Base-by-base conservation (phyloP, 2,888 invertebrate species). In the Entomobrya proxima region DNA sequence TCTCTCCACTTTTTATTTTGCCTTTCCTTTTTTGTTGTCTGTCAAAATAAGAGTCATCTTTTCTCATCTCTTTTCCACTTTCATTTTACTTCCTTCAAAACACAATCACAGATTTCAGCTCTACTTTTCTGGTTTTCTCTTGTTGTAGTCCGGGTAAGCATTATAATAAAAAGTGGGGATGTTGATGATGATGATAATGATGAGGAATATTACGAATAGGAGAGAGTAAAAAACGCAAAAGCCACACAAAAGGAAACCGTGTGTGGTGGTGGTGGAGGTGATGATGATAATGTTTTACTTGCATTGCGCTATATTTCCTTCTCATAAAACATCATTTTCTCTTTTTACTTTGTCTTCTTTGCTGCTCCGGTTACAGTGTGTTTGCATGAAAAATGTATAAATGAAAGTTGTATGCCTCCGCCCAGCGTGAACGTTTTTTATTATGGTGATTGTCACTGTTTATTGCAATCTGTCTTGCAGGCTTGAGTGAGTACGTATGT, bases 41-140 rank as follows among this genome's bases (percentile, higher is more conserved):
- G 83, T 69, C 67, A 84, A 69, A 84, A 83, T 83, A 83, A 83
- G 75, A 75, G 76, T 82, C 74, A 72, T 58, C 58, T 81, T 37
- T 15, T 58, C 32, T 79, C 58, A 18, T 77, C 27, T 50, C 50
- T 15, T 75, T 18, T 69, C 74, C 6, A 55, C 78, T 67, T 80
- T 80, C 80, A 55, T 55, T 37, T 21, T 40, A 67, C 67, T 18
- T 55, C n/a, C 55, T 61, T 47, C 50, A 47, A 44, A 24, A 50
- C 40, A 58, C 15, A 67, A 21, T 55, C 18, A 61, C 35, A 18
- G 40, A 24, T 37, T n/a, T n/a, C n/a, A n/a, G n/a, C n/a, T n/a
- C n/a, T n/a, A n/a, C n/a, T n/a, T n/a, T n/a, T n/a, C n/a, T n/a
- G n/a, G n/a, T n/a, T n/a, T n/a, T n/a, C n/a, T n/a, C n/a, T n/a